A percentile compares a stretch with the other conserved stretches of the same genome.
Evolutionary conservation across 2,113 vertebrate genomes (phyloP).

Genomic region (Indicator indicator): DNA sequence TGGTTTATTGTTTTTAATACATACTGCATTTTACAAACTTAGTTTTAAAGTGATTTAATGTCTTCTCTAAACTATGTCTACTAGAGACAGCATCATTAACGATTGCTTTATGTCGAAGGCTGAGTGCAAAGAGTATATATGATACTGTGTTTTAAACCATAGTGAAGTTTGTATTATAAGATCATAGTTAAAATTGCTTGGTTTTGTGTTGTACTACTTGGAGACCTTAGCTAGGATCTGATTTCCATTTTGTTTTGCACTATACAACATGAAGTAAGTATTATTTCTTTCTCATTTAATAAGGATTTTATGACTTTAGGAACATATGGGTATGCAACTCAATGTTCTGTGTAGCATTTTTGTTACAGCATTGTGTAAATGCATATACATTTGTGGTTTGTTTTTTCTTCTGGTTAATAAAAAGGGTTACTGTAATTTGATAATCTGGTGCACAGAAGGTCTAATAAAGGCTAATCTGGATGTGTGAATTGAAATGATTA

Average conservation of each 20-base stretch:
- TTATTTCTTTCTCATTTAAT: neutral
- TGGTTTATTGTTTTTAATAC: neutral
- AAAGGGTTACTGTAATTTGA: neutral
- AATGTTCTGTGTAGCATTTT: neutral
- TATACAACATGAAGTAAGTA: neutral
- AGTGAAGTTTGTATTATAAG: neutral
- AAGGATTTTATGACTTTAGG: neutral
- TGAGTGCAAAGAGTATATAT: neutral
- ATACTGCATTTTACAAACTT: neutral
- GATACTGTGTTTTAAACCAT: neutral
- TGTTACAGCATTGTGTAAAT: neutral
- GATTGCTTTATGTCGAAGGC: neutral
- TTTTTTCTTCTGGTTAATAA: neutral
- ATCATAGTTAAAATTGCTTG: neutral
- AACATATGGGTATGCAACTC: too few relatives aligned
- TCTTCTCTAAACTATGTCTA: neutral
- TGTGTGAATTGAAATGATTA: neutral
- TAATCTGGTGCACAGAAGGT: neutral
- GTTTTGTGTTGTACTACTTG: neutral
- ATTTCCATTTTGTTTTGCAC: neutral
- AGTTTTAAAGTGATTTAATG: neutral
- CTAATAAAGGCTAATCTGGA: neutral
- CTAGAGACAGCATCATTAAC: neutral
- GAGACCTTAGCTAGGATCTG: neutral
- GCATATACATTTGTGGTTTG: neutral